phyloP scores from a whole-genome alignment of 2,888 invertebrate species.

The Thelaira solivaga region DNA sequence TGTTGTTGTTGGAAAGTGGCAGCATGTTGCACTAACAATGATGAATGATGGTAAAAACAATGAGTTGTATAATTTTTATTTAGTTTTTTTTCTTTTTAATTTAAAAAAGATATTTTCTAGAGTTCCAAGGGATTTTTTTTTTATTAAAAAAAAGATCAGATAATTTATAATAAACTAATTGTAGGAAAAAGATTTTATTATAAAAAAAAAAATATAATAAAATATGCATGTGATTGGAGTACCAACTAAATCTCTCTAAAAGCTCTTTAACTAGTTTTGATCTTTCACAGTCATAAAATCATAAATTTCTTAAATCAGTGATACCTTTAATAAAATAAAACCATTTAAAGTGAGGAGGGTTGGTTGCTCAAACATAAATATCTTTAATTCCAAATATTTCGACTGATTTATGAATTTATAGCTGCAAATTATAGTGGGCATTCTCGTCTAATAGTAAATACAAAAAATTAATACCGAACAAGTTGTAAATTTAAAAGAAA shows the following conservation, averaged over 20 bases:
- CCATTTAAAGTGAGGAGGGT: background rate
- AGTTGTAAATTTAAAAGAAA: conserved; percentile 23
- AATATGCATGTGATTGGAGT: conserved; percentile 29
- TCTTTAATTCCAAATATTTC: conserved; percentile 6
- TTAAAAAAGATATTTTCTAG: no score
- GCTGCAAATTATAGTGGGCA: conserved; percentile 47
- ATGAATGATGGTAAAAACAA: conserved; percentile 28
- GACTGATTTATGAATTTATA: conserved; percentile 59
- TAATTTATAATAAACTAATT: no score
- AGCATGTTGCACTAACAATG: conserved; percentile 38
- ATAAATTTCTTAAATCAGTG: conserved; percentile 28
- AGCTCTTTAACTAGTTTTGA: conserved; percentile 30
- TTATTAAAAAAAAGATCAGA: no score
- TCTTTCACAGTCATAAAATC: conserved; percentile 35
- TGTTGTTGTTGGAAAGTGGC: conserved; percentile 7
- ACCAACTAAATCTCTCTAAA: conserved; percentile 22
- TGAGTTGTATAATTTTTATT: background rate
- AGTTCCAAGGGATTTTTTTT: no score
- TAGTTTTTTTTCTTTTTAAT: background rate
- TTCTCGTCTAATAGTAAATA: background rate
- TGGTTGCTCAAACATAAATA: background rate
- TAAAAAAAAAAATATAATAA: background rate
- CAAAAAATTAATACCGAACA: background rate
- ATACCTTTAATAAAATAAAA: conserved; percentile 3
- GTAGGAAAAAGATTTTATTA: no score